A percentile compares a stretch with the other conserved stretches of the same genome.
phyloP scores from a whole-genome alignment of 2,797 vertebrate species.

The Fundulus diaphanus region DNA sequence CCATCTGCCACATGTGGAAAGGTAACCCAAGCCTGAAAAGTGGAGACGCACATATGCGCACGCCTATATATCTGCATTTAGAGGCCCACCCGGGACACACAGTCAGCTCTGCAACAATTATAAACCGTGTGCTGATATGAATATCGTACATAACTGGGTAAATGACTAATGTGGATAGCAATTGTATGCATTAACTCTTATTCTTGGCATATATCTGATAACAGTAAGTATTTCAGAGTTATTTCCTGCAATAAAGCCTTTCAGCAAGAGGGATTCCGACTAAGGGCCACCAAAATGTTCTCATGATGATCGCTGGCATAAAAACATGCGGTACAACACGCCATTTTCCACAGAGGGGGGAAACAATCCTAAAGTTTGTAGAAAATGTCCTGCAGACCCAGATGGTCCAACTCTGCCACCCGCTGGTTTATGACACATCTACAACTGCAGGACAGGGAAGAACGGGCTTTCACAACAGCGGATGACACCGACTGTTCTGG shows the following conservation, averaged over 20 bases:
- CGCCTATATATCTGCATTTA: not conserved
- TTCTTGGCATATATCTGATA: not conserved
- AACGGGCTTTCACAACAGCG: not conserved
- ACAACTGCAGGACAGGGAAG: constrained; percentile 11
- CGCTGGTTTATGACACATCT: constrained; percentile 44
- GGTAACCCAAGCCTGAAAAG: constrained; percentile 66
- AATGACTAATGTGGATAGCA: not conserved
- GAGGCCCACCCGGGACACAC: not conserved
- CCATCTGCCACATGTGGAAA: constrained; percentile 74
- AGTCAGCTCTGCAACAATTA: not conserved
- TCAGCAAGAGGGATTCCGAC: constrained; percentile 67
- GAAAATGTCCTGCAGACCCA: not conserved
- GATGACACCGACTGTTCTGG: not conserved
- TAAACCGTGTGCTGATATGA: not conserved
- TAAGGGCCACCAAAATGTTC: constrained; percentile 20
- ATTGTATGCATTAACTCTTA: not conserved
- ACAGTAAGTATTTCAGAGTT: not conserved
- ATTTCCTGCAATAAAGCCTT: constrained; percentile 11
- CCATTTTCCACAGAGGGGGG: not conserved
- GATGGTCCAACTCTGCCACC: constrained; percentile 56
- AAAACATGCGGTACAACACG: not conserved
- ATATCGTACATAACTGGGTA: not conserved
- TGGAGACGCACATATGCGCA: constrained; percentile 40
- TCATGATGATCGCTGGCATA: not conserved
- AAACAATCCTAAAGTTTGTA: not conserved